phyloP scores from a whole-genome alignment of 2,797 vertebrate genomes.

The Tangara arthus region DNA sequence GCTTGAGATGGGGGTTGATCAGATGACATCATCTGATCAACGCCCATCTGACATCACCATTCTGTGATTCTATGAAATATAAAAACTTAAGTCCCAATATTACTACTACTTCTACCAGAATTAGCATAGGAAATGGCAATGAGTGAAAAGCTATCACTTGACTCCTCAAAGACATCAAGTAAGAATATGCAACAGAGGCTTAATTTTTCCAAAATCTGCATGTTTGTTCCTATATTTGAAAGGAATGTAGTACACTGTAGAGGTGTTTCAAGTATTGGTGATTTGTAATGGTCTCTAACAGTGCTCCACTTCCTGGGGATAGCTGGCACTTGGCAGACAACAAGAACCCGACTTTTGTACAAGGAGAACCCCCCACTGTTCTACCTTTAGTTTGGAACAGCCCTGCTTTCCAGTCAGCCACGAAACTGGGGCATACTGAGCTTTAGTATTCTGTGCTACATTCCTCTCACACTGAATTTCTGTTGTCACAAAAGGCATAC shows the following conservation, averaged over 20 bases:
- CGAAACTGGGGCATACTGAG: background rate
- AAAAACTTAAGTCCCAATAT: background rate
- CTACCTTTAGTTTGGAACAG: background rate
- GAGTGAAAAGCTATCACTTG: background rate
- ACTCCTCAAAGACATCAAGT: background rate
- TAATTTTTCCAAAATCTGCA: background rate
- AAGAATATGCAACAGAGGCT: background rate
- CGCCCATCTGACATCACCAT: background rate
- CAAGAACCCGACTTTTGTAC: background rate
- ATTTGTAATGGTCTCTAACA: background rate
- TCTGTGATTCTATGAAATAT: background rate
- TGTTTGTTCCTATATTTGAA: background rate
- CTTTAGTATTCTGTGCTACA: background rate
- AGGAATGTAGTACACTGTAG: background rate
- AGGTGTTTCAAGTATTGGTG: background rate
- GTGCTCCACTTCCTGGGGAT: background rate
- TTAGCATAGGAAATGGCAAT: background rate
- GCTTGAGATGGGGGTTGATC: background rate
- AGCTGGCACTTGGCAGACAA: background rate
- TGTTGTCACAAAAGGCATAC: background rate
- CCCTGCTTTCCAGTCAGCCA: background rate
- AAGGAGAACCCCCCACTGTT: background rate
- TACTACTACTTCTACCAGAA: background rate
- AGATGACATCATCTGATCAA: too few species aligned
- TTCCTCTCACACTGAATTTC: background rate